Conservation (phyloP, 2,888 invertebrate species). For the Nasonia oneida region DNA sequence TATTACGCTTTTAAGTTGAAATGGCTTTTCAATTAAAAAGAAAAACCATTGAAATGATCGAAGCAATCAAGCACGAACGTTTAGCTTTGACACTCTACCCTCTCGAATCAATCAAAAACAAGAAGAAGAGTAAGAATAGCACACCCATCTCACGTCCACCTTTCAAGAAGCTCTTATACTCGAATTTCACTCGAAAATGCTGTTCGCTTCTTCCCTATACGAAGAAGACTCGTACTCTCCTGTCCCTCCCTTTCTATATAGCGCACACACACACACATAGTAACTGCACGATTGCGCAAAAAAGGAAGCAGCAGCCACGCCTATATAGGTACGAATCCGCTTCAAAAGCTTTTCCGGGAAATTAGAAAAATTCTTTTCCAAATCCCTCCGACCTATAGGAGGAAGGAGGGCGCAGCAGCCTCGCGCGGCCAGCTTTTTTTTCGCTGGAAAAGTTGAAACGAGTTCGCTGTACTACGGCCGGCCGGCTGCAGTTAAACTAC, state of each 20-base stretch:
- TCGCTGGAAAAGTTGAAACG: slow-evolving; percentile 61
- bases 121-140: neutral
- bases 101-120: neutral
- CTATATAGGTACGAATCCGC: slow-evolving; percentile 34
- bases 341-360: slow-evolving; percentile 57
- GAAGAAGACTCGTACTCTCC: neutral
- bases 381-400: slow-evolving; percentile 40
- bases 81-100: too few species aligned
- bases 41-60: too few species aligned
- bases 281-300: neutral
- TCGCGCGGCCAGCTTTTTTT: slow-evolving; percentile 37
- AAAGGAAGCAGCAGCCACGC: neutral
- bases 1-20: too few species aligned
- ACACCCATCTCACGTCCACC: neutral
- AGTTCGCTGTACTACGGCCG: slow-evolving; percentile 52
- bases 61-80: too few species aligned
- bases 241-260: too few species aligned
- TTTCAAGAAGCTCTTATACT: neutral
- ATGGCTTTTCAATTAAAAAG: too few species aligned
- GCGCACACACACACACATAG: too few species aligned
- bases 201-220: neutral
- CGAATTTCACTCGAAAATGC: neutral
- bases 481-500: slow-evolving; percentile 52
- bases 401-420: neutral
- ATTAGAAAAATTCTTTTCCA: slow-evolving; percentile 62